These are phyloP conservation scores for Luperina nickerlii DNA, from an alignment of 2,888 invertebrate genomes.

Conservation along the genomic window DNA sequence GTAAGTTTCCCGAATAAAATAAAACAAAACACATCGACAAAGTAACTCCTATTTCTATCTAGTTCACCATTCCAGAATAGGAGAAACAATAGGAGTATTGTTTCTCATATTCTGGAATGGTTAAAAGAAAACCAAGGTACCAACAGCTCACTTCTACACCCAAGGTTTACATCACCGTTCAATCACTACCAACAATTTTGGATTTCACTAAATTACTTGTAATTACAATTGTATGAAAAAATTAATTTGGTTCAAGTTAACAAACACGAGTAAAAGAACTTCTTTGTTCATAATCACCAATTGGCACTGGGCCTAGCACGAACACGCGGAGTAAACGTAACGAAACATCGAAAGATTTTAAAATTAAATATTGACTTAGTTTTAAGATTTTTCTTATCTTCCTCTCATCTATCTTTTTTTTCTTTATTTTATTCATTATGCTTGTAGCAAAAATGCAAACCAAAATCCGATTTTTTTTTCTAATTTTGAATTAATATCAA, in stretches of 20 bases:
- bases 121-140: neutral
- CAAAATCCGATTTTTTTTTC: neutral
- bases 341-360: neutral
- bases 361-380: no score
- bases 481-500: neutral
- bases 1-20: no score
- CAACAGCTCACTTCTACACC: neutral
- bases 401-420: no score
- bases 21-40: neutral
- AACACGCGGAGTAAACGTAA: neutral
- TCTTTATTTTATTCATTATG: no score
- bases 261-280: neutral
- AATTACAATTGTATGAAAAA: neutral
- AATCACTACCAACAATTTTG: neutral
- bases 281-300: neutral
- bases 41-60: neutral
- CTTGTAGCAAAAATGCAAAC: neutral
- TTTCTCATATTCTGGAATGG: neutral
- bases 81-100: neutral
- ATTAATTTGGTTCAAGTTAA: neutral
- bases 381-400: no score
- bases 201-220: neutral
- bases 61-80: neutral
- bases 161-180: neutral
- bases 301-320: neutral